A percentile compares a stretch with the other conserved stretches of the same genome.
phyloP scores from a whole-genome alignment of 2,888 invertebrate species.

The Nineta flava region DNA sequence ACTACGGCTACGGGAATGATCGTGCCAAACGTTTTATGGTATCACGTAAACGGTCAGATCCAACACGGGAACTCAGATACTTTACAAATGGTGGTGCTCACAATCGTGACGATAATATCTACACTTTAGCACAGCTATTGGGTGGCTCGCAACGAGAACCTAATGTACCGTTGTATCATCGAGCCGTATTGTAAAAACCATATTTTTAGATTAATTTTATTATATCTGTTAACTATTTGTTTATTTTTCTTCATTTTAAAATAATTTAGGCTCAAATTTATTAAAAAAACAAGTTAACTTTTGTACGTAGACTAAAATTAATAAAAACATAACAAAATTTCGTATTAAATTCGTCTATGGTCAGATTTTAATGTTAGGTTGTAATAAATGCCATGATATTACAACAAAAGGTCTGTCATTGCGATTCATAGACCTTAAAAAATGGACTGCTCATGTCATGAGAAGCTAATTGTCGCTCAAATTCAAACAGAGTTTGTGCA shows the following conservation, averaged over 20 bases:
- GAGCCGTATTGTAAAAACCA: constrained; percentile 38
- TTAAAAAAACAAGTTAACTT: not conserved
- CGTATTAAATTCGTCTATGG: too few relatives aligned
- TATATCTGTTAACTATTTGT: not conserved
- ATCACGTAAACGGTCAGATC: constrained; percentile 33
- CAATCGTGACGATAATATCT: constrained; percentile 25
- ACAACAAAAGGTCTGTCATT: too few relatives aligned
- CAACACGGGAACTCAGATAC: constrained; percentile 25
- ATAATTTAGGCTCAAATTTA: not conserved
- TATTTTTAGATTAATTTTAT: not conserved
- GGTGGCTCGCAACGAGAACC: constrained; percentile 33
- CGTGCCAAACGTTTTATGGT: constrained; percentile 43
- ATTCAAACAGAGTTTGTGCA: too few relatives aligned
- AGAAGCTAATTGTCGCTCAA: too few relatives aligned
- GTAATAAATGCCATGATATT: too few relatives aligned
- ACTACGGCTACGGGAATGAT: constrained; percentile 17
- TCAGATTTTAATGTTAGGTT: too few relatives aligned
- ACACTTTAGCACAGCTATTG: constrained; percentile 40
- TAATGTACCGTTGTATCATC: constrained; percentile 41
- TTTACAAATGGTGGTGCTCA: constrained; percentile 24
- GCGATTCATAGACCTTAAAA: too few relatives aligned
- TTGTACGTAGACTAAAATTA: not conserved
- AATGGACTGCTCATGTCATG: too few relatives aligned
- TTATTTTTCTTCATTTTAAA: not conserved
- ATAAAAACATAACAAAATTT: too few relatives aligned